Conservation (phyloP, 2,113 vertebrate genomes). For the Syrmaticus mikado region DNA sequence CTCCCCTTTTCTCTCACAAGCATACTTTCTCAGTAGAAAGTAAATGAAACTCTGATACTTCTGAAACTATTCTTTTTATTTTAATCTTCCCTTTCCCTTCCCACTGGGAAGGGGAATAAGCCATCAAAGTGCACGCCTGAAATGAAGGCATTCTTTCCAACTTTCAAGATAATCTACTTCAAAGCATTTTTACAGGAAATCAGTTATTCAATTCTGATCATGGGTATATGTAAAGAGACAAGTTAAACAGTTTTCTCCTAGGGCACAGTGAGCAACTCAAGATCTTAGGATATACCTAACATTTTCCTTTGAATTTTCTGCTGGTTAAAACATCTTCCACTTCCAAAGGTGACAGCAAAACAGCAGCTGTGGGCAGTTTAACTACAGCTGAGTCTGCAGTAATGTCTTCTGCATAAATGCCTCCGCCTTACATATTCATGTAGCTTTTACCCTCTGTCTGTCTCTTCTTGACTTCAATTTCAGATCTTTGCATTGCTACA, state of each 20-base stretch:
- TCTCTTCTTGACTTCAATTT: background rate
- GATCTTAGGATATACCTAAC: background rate
- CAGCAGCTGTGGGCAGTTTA: background rate
- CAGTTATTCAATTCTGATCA: background rate
- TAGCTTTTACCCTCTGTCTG: background rate
- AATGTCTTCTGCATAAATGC: background rate
- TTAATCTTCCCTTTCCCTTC: background rate
- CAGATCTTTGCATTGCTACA: background rate
- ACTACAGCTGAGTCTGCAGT: slow-evolving; percentile 30
- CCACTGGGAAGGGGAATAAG: background rate
- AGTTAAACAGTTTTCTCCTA: background rate
- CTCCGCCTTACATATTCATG: slow-evolving; percentile 8
- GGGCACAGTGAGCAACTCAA: background rate
- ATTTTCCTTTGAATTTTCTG: background rate
- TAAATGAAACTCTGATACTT: background rate
- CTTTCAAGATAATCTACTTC: background rate
- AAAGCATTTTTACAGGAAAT: background rate
- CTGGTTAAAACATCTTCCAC: background rate
- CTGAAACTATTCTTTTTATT: background rate
- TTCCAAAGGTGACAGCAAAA: slow-evolving; percentile 28
- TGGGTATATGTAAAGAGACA: background rate
- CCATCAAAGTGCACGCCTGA: background rate
- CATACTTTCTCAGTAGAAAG: background rate
- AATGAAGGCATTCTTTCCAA: background rate
- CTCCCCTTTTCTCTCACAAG: background rate